These are phyloP conservation scores for Clytia hemisphaerica DNA, from an alignment of 30 jellyfish, hydroid and myxozoan genomes.

Conservation along the genomic window DNA sequence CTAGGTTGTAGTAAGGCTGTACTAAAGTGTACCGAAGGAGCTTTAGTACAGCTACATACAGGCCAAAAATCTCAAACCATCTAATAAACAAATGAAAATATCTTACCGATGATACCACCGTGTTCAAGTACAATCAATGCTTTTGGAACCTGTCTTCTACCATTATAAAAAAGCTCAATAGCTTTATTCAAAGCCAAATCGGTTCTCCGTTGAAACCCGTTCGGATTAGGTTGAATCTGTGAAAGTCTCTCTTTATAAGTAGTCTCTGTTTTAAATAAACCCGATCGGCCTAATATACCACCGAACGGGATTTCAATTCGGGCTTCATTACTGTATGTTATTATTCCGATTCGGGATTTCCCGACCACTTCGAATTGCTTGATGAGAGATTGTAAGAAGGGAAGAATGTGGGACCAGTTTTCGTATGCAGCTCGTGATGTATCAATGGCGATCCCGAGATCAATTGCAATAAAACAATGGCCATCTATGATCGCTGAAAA, in stretches of 20 bases:
- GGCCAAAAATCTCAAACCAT: too few species aligned
- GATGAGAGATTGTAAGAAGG: slow-evolving; percentile 39
- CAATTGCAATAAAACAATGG: slow-evolving; percentile 58
- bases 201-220: slow-evolving; percentile 72
- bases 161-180: slow-evolving; percentile 57
- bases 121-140: slow-evolving; percentile 54
- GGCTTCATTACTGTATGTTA: slow-evolving; percentile 81
- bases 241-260: slow-evolving; percentile 49
- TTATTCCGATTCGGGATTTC: slow-evolving; percentile 70
- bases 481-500: slow-evolving; percentile 6
- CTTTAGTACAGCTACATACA: too few species aligned
- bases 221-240: slow-evolving; percentile 64
- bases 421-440: slow-evolving; percentile 79
- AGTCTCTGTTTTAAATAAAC: slow-evolving; percentile 56
- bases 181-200: slow-evolving; percentile 84
- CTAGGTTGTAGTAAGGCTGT: too few species aligned
- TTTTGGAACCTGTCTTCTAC: slow-evolving; percentile 71
- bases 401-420: slow-evolving; percentile 78
- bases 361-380: slow-evolving; percentile 79
- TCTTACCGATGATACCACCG: slow-evolving; percentile 72
- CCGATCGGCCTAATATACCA: too few species aligned
- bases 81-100: not conserved
- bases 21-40: too few species aligned
- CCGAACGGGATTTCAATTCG: slow-evolving; percentile 72
- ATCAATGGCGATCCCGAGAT: slow-evolving; percentile 76